Conservation (phyloP, 2,113 vertebrate genomes). For the Melanotaenia duboulayi region DNA sequence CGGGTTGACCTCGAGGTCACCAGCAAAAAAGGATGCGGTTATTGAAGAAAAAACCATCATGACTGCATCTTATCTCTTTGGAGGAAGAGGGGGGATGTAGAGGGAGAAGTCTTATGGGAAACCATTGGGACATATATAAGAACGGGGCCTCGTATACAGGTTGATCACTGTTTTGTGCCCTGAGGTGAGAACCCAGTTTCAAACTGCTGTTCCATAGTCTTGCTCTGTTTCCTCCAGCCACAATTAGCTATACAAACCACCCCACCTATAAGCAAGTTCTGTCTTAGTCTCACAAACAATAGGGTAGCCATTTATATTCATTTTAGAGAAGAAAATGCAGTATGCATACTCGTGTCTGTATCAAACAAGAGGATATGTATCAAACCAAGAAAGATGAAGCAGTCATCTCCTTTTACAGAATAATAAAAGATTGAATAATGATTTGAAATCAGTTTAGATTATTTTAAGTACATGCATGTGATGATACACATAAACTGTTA, state of each 20-base stretch:
- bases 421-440: background rate
- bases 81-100: background rate
- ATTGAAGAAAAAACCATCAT: conserved; percentile 45
- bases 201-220: conserved; percentile 35
- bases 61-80: conserved; percentile 43
- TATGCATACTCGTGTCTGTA: conserved; percentile 3
- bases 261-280: conserved; percentile 6
- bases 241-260: conserved; percentile 30
- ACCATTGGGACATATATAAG: background rate
- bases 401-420: conserved; percentile 14
- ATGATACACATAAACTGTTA: background rate
- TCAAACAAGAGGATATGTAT: conserved; percentile 56
- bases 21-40: conserved; percentile 22
- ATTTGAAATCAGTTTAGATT: too few species aligned
- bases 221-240: conserved; percentile 31
- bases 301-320: too few species aligned
- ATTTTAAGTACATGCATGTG: background rate
- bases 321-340: background rate
- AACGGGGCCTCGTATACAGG: background rate
- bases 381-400: conserved; percentile 22
- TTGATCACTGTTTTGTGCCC: conserved; percentile 5
- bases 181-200: conserved; percentile 18
- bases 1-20: conserved; percentile 58
- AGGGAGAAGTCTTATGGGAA: background rate
- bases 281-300: too few species aligned